Conservation (phyloP, 2,797 vertebrate species). For the Glossophaga mutica region DNA sequence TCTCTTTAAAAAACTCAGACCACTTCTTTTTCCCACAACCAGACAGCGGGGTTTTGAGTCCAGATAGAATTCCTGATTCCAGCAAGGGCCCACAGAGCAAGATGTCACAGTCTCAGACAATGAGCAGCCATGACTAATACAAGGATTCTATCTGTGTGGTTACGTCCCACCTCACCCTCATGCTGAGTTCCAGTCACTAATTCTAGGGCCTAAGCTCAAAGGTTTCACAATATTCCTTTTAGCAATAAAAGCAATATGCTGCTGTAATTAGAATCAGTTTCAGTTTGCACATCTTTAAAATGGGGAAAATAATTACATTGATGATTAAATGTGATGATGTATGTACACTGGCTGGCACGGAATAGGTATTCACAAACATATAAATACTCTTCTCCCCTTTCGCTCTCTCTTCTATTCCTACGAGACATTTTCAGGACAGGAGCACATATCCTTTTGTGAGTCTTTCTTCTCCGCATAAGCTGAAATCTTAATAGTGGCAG, state of each 20-base stretch:
- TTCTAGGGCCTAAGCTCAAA: not conserved
- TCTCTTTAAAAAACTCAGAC: not conserved
- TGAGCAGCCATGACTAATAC: not conserved
- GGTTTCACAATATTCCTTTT: not conserved
- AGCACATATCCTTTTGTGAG: not conserved
- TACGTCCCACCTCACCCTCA: not conserved
- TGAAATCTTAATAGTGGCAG: not conserved
- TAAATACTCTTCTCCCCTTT: not conserved
- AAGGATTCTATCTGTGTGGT: not conserved
- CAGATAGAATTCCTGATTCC: not conserved
- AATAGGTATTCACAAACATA: not conserved
- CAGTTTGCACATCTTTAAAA: constrained; percentile 5
- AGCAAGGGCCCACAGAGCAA: not conserved
- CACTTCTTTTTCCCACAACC: not conserved
- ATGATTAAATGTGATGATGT: not conserved
- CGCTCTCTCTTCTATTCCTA: not conserved
- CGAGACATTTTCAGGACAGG: not conserved
- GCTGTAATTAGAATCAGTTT: not conserved
- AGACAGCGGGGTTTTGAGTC: not conserved
- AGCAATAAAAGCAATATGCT: not conserved
- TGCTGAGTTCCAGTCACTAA: not conserved
- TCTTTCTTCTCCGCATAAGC: not conserved
- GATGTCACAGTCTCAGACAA: not conserved
- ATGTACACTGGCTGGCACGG: not conserved
- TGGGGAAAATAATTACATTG: not conserved